Percentiles rank a stretch among this genome's conserved stretches.
These are phyloP conservation scores for Suillia variegata DNA, from an alignment of 2,888 invertebrate genomes.

Conservation along the genomic window DNA sequence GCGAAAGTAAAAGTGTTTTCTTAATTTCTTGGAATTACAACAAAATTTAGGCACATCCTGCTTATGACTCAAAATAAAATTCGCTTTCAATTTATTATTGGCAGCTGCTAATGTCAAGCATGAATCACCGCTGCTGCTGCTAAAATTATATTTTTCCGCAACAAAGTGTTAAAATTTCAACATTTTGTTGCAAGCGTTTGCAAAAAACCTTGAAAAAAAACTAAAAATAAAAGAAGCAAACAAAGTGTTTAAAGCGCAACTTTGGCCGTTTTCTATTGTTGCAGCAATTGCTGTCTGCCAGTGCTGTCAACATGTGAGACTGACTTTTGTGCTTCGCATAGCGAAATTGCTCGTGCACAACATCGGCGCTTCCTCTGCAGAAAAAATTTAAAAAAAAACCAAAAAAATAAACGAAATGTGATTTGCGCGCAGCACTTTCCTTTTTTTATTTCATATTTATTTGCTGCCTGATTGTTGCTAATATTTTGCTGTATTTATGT, in stretches of 20 bases:
- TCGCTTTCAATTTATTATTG: too few species aligned
- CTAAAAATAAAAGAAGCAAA: too few species aligned
- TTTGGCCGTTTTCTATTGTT: constrained; percentile 3
- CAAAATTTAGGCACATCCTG: too few species aligned
- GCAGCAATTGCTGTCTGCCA: not conserved
- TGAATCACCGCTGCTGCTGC: too few species aligned
- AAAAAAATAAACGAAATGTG: not conserved
- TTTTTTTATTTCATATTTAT: not conserved
- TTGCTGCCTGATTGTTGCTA: not conserved
- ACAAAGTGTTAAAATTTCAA: not conserved
- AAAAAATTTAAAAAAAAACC: not conserved
- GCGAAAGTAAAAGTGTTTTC: too few species aligned
- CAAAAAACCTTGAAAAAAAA: too few species aligned
- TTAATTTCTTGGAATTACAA: too few species aligned
- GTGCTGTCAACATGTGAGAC: not conserved
- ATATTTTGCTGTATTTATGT: too few species aligned
- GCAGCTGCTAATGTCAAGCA: too few species aligned
- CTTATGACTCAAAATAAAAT: too few species aligned
- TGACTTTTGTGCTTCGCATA: not conserved
- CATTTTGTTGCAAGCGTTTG: not conserved
- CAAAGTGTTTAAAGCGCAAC: not conserved
- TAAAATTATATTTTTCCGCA: too few species aligned
- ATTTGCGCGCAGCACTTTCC: not conserved
- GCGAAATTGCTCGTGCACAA: not conserved
- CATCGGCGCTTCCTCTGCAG: not conserved